Percentiles rank a stretch among this genome's conserved stretches.
Evolutionary conservation across 2,888 invertebrate genomes (phyloP).

Genomic region (Watsonalla binaria): DNA sequence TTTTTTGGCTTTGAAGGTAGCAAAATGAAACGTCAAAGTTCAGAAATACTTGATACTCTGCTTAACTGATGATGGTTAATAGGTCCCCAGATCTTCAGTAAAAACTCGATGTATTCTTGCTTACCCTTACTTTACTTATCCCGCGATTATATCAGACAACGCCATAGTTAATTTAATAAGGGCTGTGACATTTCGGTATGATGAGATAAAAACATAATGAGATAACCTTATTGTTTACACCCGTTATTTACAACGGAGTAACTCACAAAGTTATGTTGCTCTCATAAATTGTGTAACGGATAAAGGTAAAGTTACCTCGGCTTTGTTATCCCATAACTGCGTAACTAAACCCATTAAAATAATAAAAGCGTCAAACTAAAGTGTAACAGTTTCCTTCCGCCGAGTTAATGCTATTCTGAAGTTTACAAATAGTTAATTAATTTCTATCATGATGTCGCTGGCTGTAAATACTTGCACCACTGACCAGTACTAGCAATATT

Average conservation of each 20-base stretch:
- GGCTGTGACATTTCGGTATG: neutral
- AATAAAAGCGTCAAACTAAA: constrained; percentile 32
- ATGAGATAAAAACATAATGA: constrained; percentile 1
- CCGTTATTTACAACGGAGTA: constrained; percentile 1
- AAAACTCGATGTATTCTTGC: no score
- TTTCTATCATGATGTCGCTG: neutral
- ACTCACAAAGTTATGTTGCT: constrained; percentile 3
- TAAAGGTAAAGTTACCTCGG: constrained; percentile 22
- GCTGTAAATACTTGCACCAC: neutral
- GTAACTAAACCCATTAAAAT: constrained; percentile 38
- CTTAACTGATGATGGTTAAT: no score
- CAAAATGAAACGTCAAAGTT: no score
- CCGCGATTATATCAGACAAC: neutral
- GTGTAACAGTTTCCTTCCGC: constrained; percentile 19
- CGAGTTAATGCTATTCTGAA: constrained; percentile 16
- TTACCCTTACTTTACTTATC: no score
- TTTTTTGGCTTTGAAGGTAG: no score
- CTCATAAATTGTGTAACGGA: constrained; percentile 19
- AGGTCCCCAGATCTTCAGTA: no score
- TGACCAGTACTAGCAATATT: no score
- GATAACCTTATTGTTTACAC: neutral
- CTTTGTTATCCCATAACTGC: constrained; percentile 31
- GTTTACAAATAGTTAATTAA: constrained; percentile 5
- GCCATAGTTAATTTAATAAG: neutral
- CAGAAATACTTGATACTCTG: no score